Conservation (phyloP, 2,888 invertebrate species). For the Anticlea derivata region DNA sequence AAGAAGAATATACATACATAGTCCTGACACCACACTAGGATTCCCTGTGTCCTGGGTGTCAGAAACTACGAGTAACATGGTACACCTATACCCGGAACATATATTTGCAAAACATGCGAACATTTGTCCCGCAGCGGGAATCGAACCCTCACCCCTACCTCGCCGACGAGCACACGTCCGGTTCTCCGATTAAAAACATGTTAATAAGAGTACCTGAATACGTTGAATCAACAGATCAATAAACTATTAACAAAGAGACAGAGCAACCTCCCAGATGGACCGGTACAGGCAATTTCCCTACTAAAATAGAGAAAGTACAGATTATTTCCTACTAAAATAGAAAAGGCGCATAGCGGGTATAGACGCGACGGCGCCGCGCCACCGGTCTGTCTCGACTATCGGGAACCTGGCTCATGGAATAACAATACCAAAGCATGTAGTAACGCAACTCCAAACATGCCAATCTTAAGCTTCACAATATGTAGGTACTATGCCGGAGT, state of each 20-base stretch:
- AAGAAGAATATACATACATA: too few species aligned
- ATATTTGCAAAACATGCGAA: too few species aligned
- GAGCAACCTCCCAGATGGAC: conserved; percentile 3
- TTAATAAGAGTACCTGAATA: conserved; percentile 1
- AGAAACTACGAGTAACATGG: too few species aligned
- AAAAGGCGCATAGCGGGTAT: conserved; percentile 21
- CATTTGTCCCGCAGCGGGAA: too few species aligned
- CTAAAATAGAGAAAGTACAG: conserved; percentile 22
- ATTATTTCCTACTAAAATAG: conserved; percentile 26
- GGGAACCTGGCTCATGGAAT: conserved; percentile 14
- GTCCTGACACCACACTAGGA: too few species aligned
- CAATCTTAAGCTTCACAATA: background rate
- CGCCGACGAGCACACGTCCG: too few species aligned
- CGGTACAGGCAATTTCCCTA: conserved; percentile 23
- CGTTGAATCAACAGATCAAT: conserved; percentile 16
- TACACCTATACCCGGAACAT: too few species aligned
- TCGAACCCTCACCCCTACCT: too few species aligned
- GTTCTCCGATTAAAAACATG: too few species aligned
- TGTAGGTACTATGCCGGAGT: too few species aligned
- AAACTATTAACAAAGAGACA: conserved; percentile 20
- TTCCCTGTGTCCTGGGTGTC: too few species aligned
- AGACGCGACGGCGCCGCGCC: conserved; percentile 27
- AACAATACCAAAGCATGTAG: conserved; percentile 1
- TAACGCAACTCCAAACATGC: conserved; percentile 9
- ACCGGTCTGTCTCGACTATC: conserved; percentile 23